These are phyloP conservation scores for Vollenhovia emeryi DNA, from an alignment of 1,140 invertebrate species.

Conservation along the genomic window DNA sequence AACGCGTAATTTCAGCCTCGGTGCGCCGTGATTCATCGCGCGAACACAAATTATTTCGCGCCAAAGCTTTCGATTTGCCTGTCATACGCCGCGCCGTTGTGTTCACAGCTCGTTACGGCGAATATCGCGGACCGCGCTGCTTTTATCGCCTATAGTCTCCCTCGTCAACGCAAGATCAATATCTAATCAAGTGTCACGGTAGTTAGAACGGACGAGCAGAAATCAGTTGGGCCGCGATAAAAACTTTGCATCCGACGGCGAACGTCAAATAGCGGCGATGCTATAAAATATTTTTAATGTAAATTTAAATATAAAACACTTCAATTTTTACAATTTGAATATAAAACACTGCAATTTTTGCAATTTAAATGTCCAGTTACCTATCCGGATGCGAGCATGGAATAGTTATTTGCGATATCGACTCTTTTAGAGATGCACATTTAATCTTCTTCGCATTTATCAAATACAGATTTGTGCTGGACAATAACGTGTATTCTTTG, in stretches of 20 bases:
- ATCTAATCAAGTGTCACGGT: slow-evolving; percentile 47
- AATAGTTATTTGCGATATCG: neutral
- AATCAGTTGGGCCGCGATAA: slow-evolving; percentile 5
- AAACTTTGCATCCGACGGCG: neutral
- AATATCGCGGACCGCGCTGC: slow-evolving; percentile 60
- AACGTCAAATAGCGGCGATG: neutral
- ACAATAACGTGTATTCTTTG: neutral
- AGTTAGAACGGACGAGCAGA: slow-evolving; percentile 26
- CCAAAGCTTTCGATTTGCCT: slow-evolving; percentile 64
- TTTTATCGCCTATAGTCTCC: slow-evolving; percentile 62
- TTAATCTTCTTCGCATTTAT: neutral
- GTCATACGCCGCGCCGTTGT: slow-evolving; percentile 64
- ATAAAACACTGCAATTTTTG: neutral
- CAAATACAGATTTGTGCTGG: neutral
- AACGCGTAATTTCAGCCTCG: slow-evolving; percentile 71
- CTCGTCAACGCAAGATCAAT: slow-evolving; percentile 68
- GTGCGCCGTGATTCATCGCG: slow-evolving; percentile 70
- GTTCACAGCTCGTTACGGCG: slow-evolving; percentile 48
- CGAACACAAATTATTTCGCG: slow-evolving; percentile 73
- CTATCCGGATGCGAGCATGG: neutral
- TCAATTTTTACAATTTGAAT: slow-evolving; percentile 33
- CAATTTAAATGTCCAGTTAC: slow-evolving; percentile 9
- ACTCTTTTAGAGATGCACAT: neutral
- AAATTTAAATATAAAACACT: slow-evolving; percentile 19
- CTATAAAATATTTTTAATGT: neutral